Conservation (phyloP, 2,797 vertebrate genomes). For the Crocodylus rhombifer region DNA sequence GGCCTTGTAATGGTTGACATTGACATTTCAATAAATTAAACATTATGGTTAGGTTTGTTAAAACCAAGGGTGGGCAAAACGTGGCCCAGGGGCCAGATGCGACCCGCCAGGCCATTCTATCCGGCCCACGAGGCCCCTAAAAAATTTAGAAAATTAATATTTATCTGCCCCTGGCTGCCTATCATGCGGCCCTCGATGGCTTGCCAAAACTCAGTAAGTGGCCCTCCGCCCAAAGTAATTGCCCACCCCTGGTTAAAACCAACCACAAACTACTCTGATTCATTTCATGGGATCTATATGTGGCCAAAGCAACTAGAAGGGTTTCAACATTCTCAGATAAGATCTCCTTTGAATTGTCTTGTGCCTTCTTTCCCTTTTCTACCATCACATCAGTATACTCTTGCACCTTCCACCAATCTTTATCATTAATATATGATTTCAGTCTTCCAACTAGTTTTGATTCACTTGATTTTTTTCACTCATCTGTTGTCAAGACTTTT, state of each 20-base stretch:
- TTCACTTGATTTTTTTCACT: neutral
- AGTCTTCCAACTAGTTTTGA: neutral
- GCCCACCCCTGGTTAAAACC: too few relatives aligned
- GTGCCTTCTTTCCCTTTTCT: neutral
- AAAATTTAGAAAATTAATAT: too few relatives aligned
- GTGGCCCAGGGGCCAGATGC: too few relatives aligned
- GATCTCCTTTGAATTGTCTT: neutral
- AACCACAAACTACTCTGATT: neutral
- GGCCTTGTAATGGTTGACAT: neutral
- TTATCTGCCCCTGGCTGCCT: too few relatives aligned
- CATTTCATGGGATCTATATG: neutral
- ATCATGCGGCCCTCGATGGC: too few relatives aligned
- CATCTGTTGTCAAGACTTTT: neutral
- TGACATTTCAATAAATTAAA: neutral
- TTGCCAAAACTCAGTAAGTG: too few relatives aligned
- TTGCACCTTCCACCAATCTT: neutral
- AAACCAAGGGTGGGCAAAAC: neutral
- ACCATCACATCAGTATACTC: too few relatives aligned
- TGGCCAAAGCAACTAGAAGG: neutral
- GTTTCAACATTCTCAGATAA: neutral
- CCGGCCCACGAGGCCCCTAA: too few relatives aligned
- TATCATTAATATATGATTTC: neutral
- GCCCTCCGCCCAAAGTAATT: too few relatives aligned
- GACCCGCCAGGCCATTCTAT: too few relatives aligned
- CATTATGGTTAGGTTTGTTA: neutral